Conservation (phyloP, 1,140 invertebrate species). For the Panulirus ornatus region DNA sequence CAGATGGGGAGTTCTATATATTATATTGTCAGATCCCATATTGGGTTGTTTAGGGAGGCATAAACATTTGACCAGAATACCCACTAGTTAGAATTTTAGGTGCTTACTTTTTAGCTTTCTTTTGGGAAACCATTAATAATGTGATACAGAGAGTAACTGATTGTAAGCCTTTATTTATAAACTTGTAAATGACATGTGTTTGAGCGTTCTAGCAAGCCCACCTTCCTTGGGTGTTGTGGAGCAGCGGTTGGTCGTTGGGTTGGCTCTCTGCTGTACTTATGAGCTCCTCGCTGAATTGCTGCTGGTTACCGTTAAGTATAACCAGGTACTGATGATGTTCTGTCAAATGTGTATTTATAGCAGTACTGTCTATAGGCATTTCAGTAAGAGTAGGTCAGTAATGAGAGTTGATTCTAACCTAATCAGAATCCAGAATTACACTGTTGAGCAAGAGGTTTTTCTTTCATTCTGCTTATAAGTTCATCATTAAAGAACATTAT, state of each 20-base stretch:
- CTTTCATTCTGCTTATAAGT: not conserved
- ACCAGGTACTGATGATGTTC: slow-evolving; percentile 53
- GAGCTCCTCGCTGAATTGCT: slow-evolving; percentile 23
- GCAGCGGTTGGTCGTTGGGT: slow-evolving; percentile 41
- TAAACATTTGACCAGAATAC: not conserved
- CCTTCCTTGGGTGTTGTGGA: slow-evolving; percentile 59
- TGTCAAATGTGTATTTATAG: slow-evolving; percentile 3
- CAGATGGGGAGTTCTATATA: too few relatives aligned
- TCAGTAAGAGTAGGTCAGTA: not conserved
- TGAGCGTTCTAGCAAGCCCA: slow-evolving; percentile 69
- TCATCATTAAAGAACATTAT: not conserved
- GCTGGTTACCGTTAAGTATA: slow-evolving; percentile 54
- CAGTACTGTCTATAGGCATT: not conserved
- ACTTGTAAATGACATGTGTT: slow-evolving; percentile 68
- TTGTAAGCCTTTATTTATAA: not conserved
- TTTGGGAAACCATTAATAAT: not conserved
- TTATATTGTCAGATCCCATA: not conserved
- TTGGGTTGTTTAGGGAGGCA: not conserved
- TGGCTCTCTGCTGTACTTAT: slow-evolving; percentile 29
- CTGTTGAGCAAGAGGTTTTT: not conserved
- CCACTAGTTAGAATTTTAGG: not conserved
- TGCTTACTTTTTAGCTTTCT: not conserved
- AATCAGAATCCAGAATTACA: not conserved
- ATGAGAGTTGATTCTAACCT: not conserved
- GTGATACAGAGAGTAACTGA: not conserved